Conservation (phyloP, 1,140 invertebrate species). For the Colletes gigas region DNA sequence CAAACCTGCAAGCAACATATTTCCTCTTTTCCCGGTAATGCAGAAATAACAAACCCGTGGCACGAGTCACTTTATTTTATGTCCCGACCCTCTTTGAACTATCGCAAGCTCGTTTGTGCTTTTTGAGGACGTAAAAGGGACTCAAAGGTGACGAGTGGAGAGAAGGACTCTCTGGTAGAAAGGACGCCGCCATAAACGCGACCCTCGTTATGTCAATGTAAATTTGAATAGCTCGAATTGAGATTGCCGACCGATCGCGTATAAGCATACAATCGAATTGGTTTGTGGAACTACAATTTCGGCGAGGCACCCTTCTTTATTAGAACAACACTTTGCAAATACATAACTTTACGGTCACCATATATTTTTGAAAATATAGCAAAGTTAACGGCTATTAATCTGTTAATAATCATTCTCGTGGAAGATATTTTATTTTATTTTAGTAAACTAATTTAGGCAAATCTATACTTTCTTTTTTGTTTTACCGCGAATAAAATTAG, state of each 20-base stretch:
- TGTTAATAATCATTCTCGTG: too few relatives aligned
- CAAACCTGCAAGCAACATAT: constrained; percentile 57
- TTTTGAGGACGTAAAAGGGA: constrained; percentile 16
- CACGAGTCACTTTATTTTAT: constrained; percentile 63
- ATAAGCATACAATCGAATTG: constrained; percentile 18
- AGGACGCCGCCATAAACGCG: constrained; percentile 11
- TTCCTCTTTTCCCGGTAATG: constrained; percentile 65
- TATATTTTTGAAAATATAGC: too few relatives aligned
- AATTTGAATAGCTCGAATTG: constrained; percentile 24
- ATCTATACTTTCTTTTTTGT: too few relatives aligned
- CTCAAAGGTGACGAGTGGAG: constrained; percentile 11
- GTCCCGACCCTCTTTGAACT: constrained; percentile 63
- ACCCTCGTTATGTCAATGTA: constrained; percentile 40
- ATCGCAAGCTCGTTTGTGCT: constrained; percentile 55
- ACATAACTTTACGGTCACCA: too few relatives aligned
- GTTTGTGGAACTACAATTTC: neutral
- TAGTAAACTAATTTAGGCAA: too few relatives aligned
- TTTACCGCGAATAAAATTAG: too few relatives aligned
- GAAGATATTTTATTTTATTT: too few relatives aligned
- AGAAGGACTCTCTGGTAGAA: neutral
- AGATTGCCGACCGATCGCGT: neutral
- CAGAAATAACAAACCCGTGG: constrained; percentile 68
- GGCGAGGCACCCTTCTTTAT: too few relatives aligned
- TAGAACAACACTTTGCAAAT: too few relatives aligned
- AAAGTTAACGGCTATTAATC: too few relatives aligned